These are phyloP conservation scores for Perizoma affinitatum DNA, from an alignment of 2,888 invertebrate species.

Conservation along the genomic window DNA sequence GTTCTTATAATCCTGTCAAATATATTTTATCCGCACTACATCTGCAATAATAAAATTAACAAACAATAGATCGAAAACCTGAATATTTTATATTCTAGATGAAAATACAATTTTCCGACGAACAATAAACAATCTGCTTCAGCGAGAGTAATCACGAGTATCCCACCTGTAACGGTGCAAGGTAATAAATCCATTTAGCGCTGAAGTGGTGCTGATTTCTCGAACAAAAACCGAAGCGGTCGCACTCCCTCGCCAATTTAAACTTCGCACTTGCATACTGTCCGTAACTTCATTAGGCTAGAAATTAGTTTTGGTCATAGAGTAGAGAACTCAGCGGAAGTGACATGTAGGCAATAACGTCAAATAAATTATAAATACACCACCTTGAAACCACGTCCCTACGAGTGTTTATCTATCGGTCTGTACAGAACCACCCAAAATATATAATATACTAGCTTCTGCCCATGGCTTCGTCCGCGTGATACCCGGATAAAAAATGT, in stretches of 20 bases:
- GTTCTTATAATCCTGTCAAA: neutral
- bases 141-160: conserved; percentile 74
- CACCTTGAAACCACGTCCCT: too few species aligned
- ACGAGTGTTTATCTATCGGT: too few species aligned
- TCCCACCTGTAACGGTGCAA: conserved; percentile 66
- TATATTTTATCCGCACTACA: conserved; percentile 14
- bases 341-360: conserved; percentile 7
- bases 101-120: conserved; percentile 58
- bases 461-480: too few species aligned
- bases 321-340: conserved; percentile 18
- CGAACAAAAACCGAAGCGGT: conserved; percentile 68
- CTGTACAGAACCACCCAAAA: too few species aligned
- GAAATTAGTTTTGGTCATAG: conserved; percentile 53
- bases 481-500: too few species aligned
- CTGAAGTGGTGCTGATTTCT: conserved; percentile 74
- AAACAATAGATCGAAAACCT: conserved; percentile 23
- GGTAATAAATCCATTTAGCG: conserved; percentile 77
- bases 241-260: conserved; percentile 67
- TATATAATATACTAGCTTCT: too few species aligned
- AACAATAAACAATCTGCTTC: conserved; percentile 70
- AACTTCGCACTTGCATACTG: conserved; percentile 68
- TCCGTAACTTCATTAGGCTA: conserved; percentile 64
- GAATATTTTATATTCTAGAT: conserved; percentile 37
- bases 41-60: conserved; percentile 15
- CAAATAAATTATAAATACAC: too few species aligned